Evolutionary conservation across 92 coral and sea anemone genomes (phyloP), one percentile per base, ranked within the genome.

Genomic region (Palythoa grandiflora): DNA sequence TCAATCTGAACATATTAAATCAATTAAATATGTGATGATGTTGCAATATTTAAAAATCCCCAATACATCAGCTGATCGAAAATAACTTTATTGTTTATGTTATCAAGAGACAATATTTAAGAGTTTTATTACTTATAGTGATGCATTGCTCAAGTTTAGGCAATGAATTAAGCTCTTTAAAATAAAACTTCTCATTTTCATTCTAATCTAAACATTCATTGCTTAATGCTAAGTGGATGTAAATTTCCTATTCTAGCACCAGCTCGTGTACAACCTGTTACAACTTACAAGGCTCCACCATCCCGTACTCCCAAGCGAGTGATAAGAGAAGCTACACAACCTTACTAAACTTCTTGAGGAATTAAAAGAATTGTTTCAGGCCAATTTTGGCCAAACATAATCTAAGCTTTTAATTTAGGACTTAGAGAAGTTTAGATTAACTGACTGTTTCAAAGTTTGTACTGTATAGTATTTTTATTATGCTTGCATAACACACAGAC

Each of bases 281-380:
- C 96, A 76, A 89, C 91, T 55, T 95, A 90, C 96, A 95, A 95
- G 98, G 92, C 94, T 12, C 88, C 99, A 12, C 94, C 96, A 79
- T 91, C 88, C 63, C 94, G 99, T 50, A 92, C 98, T 47, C 87
- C 95, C 91, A 97, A 97, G 98, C 92, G 95, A 91, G 79, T 94
- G 83, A 93, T 93, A 73, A 98, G 99, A 68, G 99, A 97, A 87
- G 98, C 99, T 38, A 75, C 98, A 63, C 94, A 91, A 76, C 99
- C 99, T 61, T 97, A 97, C 87, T 97, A 90, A 93, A 83, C 75
- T 61, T 66, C 86, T 20, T 19, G 63, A 47, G 86, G 86, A 66
- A 65, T 38, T 81, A 60, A 60, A 81, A n/a, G 65, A 81, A 44
- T 44, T 44, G 50, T 44, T 68, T 4, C 76, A 66, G 60, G 74